Conservation (phyloP, 2,113 vertebrate genomes). For the Rhinoptilus africanus region DNA sequence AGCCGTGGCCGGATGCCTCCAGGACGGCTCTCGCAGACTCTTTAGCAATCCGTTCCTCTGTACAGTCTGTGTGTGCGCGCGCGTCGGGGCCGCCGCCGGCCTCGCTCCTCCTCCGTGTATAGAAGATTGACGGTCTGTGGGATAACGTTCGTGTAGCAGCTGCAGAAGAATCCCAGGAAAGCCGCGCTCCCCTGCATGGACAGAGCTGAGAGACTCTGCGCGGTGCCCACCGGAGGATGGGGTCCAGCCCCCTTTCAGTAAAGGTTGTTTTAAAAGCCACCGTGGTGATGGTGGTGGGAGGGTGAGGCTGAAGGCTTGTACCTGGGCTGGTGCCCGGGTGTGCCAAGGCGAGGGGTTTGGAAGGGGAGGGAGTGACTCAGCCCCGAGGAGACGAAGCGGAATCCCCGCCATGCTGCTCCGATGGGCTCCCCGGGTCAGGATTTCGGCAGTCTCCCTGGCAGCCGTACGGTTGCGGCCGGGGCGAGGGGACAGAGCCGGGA, state of each 20-base stretch:
- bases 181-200: neutral
- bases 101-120: constrained; percentile 44
- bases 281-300: neutral
- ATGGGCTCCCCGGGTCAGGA: neutral
- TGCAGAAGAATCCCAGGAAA: neutral
- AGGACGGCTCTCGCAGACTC: neutral
- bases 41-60: neutral
- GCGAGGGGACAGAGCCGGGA: neutral
- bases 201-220: constrained; percentile 34
- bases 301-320: neutral
- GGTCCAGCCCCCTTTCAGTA: neutral
- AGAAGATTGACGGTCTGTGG: constrained; percentile 66
- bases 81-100: neutral
- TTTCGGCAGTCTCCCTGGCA: neutral
- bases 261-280: neutral
- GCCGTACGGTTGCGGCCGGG: rapidly evolving
- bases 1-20: neutral
- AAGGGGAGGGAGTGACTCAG: neutral
- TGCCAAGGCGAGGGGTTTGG: neutral
- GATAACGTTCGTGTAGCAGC: neutral
- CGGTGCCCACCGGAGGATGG: neutral
- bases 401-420: rapidly evolving
- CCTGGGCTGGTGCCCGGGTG: neutral
- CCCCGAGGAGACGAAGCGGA: rapidly evolving
- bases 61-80: neutral